phyloP scores from a whole-genome alignment of 2,888 invertebrate species.

The Tachina grossa region DNA sequence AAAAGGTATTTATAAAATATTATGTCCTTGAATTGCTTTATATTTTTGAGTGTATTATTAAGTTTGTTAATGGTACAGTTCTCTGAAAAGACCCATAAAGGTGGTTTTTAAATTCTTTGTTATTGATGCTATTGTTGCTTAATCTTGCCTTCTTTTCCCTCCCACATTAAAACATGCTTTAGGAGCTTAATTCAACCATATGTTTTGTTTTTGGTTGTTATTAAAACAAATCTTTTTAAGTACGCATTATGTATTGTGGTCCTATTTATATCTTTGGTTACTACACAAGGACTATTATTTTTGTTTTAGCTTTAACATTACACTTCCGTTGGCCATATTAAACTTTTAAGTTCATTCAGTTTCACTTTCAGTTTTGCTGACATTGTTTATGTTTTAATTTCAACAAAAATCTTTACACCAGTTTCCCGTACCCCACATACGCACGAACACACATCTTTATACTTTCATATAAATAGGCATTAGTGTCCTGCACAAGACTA shows the following conservation, averaged over 20 bases:
- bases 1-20: too few species aligned
- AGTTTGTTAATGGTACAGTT: slow-evolving; percentile 22
- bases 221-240: slow-evolving; percentile 4
- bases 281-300: background rate
- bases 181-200: slow-evolving; percentile 49
- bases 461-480: background rate
- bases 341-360: slow-evolving; percentile 56
- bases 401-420: slow-evolving; percentile 46
- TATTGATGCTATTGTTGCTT: slow-evolving; percentile 1
- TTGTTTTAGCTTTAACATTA: background rate
- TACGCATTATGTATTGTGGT: slow-evolving; percentile 18
- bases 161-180: slow-evolving; percentile 27
- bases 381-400: slow-evolving; percentile 62
- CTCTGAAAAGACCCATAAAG: slow-evolving; percentile 15
- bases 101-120: slow-evolving; percentile 19
- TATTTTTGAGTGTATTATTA: slow-evolving; percentile 23
- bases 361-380: slow-evolving; percentile 69
- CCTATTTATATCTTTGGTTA: background rate
- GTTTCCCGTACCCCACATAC: background rate
- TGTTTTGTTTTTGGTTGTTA: slow-evolving; percentile 24
- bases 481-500: too few species aligned
- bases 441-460: background rate
- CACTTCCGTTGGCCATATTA: slow-evolving; percentile 53
- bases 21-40: background rate
- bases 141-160: background rate